A percentile compares a stretch with the other conserved stretches of the same genome.
Conservation (phyloP, 2,888 invertebrate genomes). For the Oscheius myriophilus region DNA sequence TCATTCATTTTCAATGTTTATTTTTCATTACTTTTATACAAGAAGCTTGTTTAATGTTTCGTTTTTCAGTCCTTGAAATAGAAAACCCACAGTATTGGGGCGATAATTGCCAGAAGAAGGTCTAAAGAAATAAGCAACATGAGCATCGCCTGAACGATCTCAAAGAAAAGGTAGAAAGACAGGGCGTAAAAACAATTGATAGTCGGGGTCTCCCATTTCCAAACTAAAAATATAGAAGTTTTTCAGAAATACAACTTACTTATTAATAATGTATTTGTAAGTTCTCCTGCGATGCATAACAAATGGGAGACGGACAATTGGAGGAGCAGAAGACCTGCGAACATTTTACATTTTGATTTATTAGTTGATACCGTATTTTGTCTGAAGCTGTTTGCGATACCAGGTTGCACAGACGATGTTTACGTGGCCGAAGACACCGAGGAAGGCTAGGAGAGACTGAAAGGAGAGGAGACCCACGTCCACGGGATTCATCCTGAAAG, state of each 20-base stretch:
- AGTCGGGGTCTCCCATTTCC: slow-evolving; percentile 1
- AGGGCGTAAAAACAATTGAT: slow-evolving; percentile 14
- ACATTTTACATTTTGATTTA: slow-evolving; percentile 2
- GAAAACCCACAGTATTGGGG: slow-evolving; percentile 26
- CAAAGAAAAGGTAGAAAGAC: slow-evolving; percentile 20
- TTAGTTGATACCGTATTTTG: slow-evolving; percentile 22
- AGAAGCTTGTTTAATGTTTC: too few species aligned
- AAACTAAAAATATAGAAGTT: slow-evolving; percentile 1
- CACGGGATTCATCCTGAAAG: too few species aligned
- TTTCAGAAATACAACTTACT: slow-evolving; percentile 1
- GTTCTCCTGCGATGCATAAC: slow-evolving; percentile 23
- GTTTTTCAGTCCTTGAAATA: too few species aligned
- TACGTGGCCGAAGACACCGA: slow-evolving; percentile 27
- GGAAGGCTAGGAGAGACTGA: slow-evolving; percentile 13
- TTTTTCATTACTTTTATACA: too few species aligned
- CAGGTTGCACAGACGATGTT: slow-evolving; percentile 24
- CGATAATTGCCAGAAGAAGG: slow-evolving; percentile 24
- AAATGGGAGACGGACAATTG: slow-evolving; percentile 18
- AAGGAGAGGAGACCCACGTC: slow-evolving; percentile 3
- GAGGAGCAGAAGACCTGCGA: slow-evolving; percentile 22
- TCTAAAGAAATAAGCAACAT: slow-evolving; percentile 25
- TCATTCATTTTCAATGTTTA: too few species aligned
- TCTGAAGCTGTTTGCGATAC: slow-evolving; percentile 24
- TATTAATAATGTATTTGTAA: slow-evolving; percentile 13
- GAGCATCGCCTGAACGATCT: slow-evolving; percentile 22